Percentiles rank a stretch among this genome's conserved stretches.
These are phyloP conservation scores for Phodopus roborovskii DNA, from an alignment of 2,113 vertebrate species.

Conservation along the genomic window DNA sequence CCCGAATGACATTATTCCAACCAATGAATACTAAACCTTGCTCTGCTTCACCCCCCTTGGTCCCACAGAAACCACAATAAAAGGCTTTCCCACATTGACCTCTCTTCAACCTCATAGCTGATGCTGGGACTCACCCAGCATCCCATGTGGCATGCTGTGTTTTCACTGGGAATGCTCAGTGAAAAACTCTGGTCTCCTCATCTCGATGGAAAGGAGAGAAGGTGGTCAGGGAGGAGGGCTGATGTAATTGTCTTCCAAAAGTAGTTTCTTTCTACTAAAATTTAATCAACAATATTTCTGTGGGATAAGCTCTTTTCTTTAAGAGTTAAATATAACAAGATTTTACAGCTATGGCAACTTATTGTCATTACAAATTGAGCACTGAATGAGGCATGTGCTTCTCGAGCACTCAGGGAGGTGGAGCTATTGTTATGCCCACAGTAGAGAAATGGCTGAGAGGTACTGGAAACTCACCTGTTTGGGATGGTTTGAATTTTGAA, in stretches of 20 bases:
- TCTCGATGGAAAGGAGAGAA: neutral
- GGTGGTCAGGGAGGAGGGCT: neutral
- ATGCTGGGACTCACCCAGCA: neutral
- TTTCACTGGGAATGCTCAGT: neutral
- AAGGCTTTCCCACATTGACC: neutral
- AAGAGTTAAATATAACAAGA: neutral
- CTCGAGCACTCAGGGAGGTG: neutral
- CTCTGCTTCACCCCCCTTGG: neutral
- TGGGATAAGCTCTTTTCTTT: conserved; percentile 17
- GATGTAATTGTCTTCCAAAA: neutral
- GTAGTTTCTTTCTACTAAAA: conserved; percentile 29
- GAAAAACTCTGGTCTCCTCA: neutral
- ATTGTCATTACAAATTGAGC: neutral
- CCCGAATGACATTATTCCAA: neutral
- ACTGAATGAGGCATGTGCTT: neutral
- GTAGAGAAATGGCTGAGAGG: neutral
- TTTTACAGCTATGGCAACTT: neutral
- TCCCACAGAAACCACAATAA: neutral
- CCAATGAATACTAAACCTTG: neutral
- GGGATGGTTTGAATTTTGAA: neutral
- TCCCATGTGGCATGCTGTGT: neutral
- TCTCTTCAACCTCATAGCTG: neutral
- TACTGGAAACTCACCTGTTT: neutral
- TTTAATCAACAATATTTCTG: conserved; percentile 6
- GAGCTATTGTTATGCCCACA: neutral